Evolutionary conservation across 1,140 invertebrate genomes (phyloP), one percentile per base, ranked within the genome.

Genomic region (Drosophila quadrilineata): DNA sequence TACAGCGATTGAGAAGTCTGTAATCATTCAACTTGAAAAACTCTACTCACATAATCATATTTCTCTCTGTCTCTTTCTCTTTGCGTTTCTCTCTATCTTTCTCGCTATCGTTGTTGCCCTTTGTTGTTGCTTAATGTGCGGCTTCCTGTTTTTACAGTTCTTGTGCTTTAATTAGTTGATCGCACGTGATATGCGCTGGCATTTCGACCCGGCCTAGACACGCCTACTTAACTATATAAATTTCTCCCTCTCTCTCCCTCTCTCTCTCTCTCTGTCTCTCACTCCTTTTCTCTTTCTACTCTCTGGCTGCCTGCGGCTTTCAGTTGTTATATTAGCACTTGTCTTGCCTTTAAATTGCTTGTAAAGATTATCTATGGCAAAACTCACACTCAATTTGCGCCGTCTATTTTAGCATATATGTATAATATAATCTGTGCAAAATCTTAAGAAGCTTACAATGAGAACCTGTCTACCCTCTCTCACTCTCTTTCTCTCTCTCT

Each of bases 371-470:
- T 85, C 79, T 85, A 71, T 79, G 79, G 74, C 74, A 75, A 85
- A 43, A 79, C 79, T 85, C 79, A 85, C 79, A 85, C 79, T 86
- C 79, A 85, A 85, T 85, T 85, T 86, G 79, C 79, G 79, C n/a
- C 77, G 74, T 71, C 73, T 77, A 82, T 82, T 82, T 77, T 76
- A 65, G 77, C 77, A 76, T 82, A 82, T 68, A n/a, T n/a, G n/a
- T n/a, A 85, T 71, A 57, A 72, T 69, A 73, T 71, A 86, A 85
- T 85, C 79, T 77, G 79, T 68, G 79, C 80, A 85, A 74, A 85
- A 85, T 86, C 79, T 84, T 84, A 85, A 85, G 79, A 85, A 85
- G 79, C 79, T 86, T 79, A 86, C 79, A 75, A 85, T 86, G 79
- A 75, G 79, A 49, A 71, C 62, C 75, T 60, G 63, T 56, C 62